Conservation (phyloP, 1,140 invertebrate species). For the Cydia fagiglandana region DNA sequence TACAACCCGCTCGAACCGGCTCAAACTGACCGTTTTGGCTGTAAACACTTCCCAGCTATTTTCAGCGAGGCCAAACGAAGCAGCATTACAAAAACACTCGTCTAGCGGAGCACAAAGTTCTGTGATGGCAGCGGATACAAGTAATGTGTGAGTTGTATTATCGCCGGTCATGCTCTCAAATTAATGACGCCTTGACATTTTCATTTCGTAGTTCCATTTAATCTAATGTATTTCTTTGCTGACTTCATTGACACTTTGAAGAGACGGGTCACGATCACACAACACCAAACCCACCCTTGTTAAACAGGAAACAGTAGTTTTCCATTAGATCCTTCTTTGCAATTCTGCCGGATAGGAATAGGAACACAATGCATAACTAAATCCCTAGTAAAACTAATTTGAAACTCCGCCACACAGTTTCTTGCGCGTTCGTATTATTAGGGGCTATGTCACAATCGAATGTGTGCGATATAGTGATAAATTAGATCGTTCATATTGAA, state of each 20-base stretch:
- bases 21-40: constrained; percentile 22
- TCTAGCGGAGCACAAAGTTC: constrained; percentile 32
- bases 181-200: constrained; percentile 9
- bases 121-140: constrained; percentile 9
- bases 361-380: neutral
- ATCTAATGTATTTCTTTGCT: neutral
- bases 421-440: no score
- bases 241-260: neutral
- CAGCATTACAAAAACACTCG: constrained; percentile 33
- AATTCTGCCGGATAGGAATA: neutral
- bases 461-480: no score
- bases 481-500: no score
- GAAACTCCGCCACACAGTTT: neutral
- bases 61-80: constrained; percentile 33
- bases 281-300: neutral
- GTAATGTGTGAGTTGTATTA: constrained; percentile 17
- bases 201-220: constrained; percentile 13
- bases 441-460: no score
- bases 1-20: constrained; percentile 15
- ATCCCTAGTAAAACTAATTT: neutral
- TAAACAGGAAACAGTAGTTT: neutral
- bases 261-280: neutral
- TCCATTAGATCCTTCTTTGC: neutral
- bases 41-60: constrained; percentile 33
- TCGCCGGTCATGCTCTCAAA: constrained; percentile 9